These are phyloP conservation scores for Mastacembelus armatus DNA, from an alignment of 2,797 vertebrate species.

Conservation along the genomic window DNA sequence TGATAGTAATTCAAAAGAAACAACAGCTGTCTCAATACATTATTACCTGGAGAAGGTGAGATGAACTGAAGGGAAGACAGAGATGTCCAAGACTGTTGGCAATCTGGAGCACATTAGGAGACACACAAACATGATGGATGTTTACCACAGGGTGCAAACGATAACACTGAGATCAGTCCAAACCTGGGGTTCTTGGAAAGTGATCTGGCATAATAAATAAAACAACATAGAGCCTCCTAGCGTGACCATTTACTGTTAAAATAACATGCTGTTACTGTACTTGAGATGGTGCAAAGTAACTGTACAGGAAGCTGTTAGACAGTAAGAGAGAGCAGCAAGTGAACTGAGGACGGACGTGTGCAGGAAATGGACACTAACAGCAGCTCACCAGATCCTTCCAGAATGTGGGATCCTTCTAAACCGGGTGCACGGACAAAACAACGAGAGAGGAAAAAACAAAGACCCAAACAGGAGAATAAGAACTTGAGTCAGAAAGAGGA, in stretches of 20 bases:
- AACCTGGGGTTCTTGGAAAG: neutral
- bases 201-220: neutral
- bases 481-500: neutral
- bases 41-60: conserved; percentile 85
- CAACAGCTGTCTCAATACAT: no score
- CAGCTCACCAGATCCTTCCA: conserved; percentile 79
- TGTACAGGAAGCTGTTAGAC: neutral
- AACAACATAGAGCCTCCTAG: neutral
- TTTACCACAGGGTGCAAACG: neutral
- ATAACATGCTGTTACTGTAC: conserved; percentile 2
- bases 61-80: conserved; percentile 81
- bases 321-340: conserved; percentile 4
- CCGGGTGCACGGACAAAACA: conserved; percentile 26
- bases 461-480: conserved; percentile 27
- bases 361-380: conserved; percentile 73
- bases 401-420: conserved; percentile 46
- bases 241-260: neutral
- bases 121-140: conserved; percentile 8
- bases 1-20: no score
- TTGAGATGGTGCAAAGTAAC: neutral
- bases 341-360: conserved; percentile 43
- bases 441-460: conserved; percentile 21
- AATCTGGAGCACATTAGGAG: conserved; percentile 63
- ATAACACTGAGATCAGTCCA: neutral
- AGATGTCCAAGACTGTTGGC: conserved; percentile 85